Evolutionary conservation across 2,888 invertebrate genomes (phyloP), one percentile per base, ranked within the genome.

Genomic region (Diadromus collaris): DNA sequence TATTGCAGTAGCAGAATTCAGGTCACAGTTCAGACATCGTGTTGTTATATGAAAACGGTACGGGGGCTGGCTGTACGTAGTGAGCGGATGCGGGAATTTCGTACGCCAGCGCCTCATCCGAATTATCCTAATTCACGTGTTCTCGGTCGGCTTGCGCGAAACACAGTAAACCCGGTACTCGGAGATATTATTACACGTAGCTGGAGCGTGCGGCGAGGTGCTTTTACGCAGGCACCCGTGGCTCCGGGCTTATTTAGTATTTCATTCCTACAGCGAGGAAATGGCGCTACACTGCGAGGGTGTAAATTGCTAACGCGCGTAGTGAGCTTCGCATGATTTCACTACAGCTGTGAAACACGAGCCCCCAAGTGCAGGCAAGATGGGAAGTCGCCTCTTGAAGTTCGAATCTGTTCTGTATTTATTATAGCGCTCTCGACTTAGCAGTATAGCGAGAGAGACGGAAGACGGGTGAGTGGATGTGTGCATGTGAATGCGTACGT

Each of bases 261-360:
- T 76, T 79, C 46, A 68, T 68, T 72, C 41, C 63, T 68, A 56
- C 58, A 63, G 58, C 63, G 71, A 64, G 68, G 41, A 72, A 76
- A 72, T 76, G 27, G 75, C 54, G 41, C 32, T 9, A 46, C 56
- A 68, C 58, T 68, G 44, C 64, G 68, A 48, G 58, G 48, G 56
- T 69, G 74, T 78, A 70, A 78, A 78, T 70, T 70, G 69, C 63
- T 64, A 34, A 65, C 24, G 60, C 74, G 70, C 60, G 60, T 67
- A 70, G 70, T 70, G 64, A 38, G 69, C 51, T 58, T 46, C 58
- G 70, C 24, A 70, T 51, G 60, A 32, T 54, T 32, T 38, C 60
- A 48, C 60, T 60, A n/a, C 34, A 54, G 38, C 32, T 60, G 67
- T 67, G 61, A 60, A 44, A 19, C 41, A 24, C 5, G 38, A 38